phyloP scores from a whole-genome alignment of 2,888 invertebrate species.

The Trilocha varians region DNA sequence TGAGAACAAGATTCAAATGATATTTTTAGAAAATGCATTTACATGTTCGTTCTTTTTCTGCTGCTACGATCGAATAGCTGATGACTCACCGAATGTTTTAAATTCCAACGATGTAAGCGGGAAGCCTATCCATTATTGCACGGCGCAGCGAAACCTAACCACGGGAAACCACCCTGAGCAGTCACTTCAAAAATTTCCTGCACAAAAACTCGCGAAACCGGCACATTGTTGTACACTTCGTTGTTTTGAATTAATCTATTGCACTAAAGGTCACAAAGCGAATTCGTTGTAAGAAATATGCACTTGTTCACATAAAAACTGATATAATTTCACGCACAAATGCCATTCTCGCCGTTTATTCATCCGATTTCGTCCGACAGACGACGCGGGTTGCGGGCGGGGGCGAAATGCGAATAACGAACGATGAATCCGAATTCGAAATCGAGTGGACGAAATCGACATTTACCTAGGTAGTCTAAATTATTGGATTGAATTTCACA shows the following conservation, averaged over 20 bases:
- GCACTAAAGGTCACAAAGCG: slow-evolving; percentile 31
- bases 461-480: too few relatives aligned
- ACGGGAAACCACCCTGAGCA: slow-evolving; percentile 55
- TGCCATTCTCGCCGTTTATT: slow-evolving; percentile 51
- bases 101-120: slow-evolving; percentile 67
- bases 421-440: too few relatives aligned
- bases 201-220: slow-evolving; percentile 40
- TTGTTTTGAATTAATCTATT: slow-evolving; percentile 28
- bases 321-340: slow-evolving; percentile 61
- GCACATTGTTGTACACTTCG: slow-evolving; percentile 39
- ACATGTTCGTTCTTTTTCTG: slow-evolving; percentile 13
- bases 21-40: slow-evolving; percentile 26
- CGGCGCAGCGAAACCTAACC: slow-evolving; percentile 50
- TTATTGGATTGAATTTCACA: too few relatives aligned
- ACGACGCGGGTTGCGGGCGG: too few relatives aligned
- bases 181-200: slow-evolving; percentile 47
- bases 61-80: slow-evolving; percentile 37
- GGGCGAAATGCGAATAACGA: slow-evolving; percentile 15
- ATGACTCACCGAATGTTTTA: slow-evolving; percentile 71
- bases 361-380: too few relatives aligned
- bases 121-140: slow-evolving; percentile 61
- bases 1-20: slow-evolving; percentile 20
- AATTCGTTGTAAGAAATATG: slow-evolving; percentile 46
- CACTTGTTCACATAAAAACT: slow-evolving; percentile 60
- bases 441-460: too few relatives aligned